A percentile compares a stretch with the other conserved stretches of the same genome.
Conservation (phyloP, 1,140 invertebrate species). For the Amyelois transitella region DNA sequence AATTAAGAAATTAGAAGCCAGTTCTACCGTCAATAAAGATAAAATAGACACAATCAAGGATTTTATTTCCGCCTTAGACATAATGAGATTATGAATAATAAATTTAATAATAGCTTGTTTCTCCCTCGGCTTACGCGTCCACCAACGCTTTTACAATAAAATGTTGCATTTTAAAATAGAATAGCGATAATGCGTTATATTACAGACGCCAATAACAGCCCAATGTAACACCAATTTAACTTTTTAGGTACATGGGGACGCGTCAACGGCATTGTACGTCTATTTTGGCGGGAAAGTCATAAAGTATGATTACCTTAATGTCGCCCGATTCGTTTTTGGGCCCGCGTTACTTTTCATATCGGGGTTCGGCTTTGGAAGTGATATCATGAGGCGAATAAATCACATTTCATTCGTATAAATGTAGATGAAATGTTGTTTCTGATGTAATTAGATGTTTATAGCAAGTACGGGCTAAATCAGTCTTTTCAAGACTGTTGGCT, state of each 20-base stretch:
- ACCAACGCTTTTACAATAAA: not conserved
- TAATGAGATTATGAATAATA: not conserved
- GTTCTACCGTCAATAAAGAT: not conserved
- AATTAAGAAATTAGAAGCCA: not conserved
- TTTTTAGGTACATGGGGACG: conserved; percentile 46
- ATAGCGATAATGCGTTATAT: not conserved
- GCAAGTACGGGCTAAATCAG: too few species aligned
- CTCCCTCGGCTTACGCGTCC: not conserved
- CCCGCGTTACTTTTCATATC: conserved; percentile 3
- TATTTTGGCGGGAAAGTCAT: conserved; percentile 56
- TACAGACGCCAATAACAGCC: conserved; percentile 20
- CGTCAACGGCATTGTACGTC: conserved; percentile 42
- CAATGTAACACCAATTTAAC: conserved; percentile 36
- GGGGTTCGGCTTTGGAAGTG: conserved; percentile 1
- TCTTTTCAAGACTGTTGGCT: too few species aligned
- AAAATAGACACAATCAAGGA: conserved; percentile 1
- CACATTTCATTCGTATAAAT: not conserved
- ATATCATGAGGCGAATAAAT: not conserved
- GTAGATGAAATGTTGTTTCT: not conserved
- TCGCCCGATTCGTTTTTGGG: conserved; percentile 4
- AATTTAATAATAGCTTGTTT: not conserved
- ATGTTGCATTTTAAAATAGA: conserved; percentile 4
- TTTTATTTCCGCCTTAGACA: not conserved
- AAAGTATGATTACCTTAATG: conserved; percentile 57
- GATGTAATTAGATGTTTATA: not conserved